Percentiles rank a stretch among this genome's conserved stretches.
phyloP scores from a whole-genome alignment of 2,888 invertebrate genomes.

The Schizaphis graminum region DNA sequence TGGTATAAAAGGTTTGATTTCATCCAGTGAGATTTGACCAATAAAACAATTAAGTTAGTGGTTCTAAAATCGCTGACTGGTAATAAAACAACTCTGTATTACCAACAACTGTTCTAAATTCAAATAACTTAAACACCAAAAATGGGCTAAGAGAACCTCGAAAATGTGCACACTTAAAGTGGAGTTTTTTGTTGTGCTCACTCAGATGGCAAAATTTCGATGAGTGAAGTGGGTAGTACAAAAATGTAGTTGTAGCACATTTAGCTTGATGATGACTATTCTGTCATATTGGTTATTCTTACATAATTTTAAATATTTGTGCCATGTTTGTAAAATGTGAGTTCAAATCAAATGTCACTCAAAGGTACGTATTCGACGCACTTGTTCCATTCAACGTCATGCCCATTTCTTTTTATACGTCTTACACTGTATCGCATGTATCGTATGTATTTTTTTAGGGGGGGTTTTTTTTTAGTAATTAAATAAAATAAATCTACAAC shows the following conservation, averaged over 20 bases:
- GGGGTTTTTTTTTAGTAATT: too few relatives aligned
- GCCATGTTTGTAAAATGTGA: neutral
- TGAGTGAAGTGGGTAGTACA: neutral
- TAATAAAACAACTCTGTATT: neutral
- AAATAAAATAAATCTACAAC: too few relatives aligned
- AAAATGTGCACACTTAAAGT: neutral
- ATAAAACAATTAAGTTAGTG: neutral
- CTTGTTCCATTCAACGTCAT: neutral
- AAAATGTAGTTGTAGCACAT: neutral
- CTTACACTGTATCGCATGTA: neutral
- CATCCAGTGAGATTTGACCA: neutral
- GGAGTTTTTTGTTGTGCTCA: neutral
- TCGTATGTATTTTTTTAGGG: too few relatives aligned
- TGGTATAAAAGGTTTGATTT: neutral
- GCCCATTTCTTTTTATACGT: neutral
- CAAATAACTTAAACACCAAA: neutral
- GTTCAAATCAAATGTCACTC: neutral
- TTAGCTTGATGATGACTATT: neutral
- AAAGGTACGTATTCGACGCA: neutral
- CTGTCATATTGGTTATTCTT: neutral
- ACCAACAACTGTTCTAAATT: neutral
- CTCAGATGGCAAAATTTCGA: neutral
- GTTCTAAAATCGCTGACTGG: neutral
- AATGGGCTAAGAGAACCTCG: neutral
- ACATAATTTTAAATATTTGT: neutral